Percentiles rank a stretch among this genome's conserved stretches.
These are phyloP conservation scores for Uropetala carovei DNA, from an alignment of 2,888 invertebrate species.

Conservation along the genomic window DNA sequence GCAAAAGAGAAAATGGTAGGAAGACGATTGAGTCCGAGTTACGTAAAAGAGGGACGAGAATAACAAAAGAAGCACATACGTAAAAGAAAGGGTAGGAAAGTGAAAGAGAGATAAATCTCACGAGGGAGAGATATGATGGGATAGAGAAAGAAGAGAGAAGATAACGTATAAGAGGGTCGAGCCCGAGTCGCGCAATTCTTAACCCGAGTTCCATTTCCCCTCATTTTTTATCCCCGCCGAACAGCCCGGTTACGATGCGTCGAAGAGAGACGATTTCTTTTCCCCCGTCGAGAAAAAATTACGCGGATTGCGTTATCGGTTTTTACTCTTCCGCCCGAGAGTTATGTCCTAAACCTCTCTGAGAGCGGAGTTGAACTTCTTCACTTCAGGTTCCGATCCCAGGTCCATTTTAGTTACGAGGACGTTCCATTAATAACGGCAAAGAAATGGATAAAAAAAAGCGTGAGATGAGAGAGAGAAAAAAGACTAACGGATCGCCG, in stretches of 20 bases:
- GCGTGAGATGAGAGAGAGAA: neutral
- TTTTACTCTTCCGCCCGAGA: neutral
- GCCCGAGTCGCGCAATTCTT: neutral
- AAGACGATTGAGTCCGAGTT: too few species aligned
- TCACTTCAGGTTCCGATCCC: slow-evolving; percentile 6
- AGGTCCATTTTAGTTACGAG: slow-evolving; percentile 27
- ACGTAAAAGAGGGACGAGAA: too few species aligned
- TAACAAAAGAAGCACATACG: too few species aligned
- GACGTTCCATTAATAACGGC: slow-evolving; percentile 29
- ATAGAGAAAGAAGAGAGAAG: neutral
- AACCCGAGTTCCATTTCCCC: neutral
- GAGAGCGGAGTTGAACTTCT: neutral
- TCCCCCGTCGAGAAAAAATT: neutral
- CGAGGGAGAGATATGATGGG: neutral
- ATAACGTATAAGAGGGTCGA: neutral
- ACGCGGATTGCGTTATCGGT: neutral
- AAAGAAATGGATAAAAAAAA: neutral
- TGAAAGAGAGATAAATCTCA: too few species aligned
- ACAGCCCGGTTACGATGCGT: neutral
- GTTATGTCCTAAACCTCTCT: neutral
- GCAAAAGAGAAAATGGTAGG: too few species aligned
- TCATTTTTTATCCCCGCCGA: neutral
- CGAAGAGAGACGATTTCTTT: neutral
- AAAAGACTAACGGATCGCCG: neutral
- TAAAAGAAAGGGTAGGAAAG: too few species aligned